Conservation (phyloP, 2,113 vertebrate genomes). For the Lepisosteus oculatus region DNA sequence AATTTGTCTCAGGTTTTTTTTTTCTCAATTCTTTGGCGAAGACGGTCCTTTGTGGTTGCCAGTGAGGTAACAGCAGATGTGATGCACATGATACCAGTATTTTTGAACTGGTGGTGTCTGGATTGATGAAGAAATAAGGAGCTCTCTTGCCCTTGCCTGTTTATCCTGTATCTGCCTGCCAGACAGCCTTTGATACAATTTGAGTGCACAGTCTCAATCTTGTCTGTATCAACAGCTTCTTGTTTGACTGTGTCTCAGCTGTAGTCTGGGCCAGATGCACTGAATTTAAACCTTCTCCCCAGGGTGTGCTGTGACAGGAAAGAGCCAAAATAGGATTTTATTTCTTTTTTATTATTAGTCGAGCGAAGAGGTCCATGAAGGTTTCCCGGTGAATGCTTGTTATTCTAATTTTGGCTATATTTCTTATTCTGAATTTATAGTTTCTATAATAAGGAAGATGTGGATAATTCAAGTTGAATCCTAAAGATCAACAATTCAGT, state of each 20-base stretch:
- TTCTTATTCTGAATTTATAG: no score
- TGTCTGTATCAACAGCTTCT: neutral
- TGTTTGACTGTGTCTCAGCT: neutral
- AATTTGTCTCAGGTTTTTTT: no score
- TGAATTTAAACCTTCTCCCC: neutral
- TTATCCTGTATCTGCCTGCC: conserved; percentile 17
- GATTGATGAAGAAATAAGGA: conserved; percentile 2
- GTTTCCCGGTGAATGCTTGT: no score
- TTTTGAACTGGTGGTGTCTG: neutral
- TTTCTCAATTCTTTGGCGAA: no score
- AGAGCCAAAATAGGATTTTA: no score
- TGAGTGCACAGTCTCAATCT: conserved; percentile 3
- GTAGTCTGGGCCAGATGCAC: neutral
- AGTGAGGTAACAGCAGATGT: conserved; percentile 21
- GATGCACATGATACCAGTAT: neutral
- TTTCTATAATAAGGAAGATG: no score
- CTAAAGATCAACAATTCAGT: no score
- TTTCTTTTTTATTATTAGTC: no score
- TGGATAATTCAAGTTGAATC: no score
- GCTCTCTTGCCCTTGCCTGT: conserved; percentile 13
- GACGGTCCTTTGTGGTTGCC: neutral
- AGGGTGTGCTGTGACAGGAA: neutral
- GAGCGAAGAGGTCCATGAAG: no score
- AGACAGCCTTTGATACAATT: conserved; percentile 16
- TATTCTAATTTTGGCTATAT: no score